phyloP scores from a whole-genome alignment of 2,113 vertebrate species.

The Lota lota region DNA sequence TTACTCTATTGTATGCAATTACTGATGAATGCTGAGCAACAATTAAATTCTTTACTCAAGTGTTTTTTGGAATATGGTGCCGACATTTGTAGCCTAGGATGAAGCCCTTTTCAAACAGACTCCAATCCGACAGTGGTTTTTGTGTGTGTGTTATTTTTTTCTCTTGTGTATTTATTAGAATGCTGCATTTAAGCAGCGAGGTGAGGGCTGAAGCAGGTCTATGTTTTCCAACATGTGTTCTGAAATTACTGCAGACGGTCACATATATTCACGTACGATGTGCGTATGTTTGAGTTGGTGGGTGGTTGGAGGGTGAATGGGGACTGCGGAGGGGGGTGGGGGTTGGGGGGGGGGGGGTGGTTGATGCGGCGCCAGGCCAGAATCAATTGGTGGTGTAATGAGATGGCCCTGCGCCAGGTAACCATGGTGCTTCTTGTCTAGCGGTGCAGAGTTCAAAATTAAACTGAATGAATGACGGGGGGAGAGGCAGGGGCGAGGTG shows the following conservation, averaged over 20 bases:
- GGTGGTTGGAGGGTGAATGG: background rate
- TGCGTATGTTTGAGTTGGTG: background rate
- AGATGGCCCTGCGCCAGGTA: slow-evolving; percentile 80
- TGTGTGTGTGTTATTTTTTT: background rate
- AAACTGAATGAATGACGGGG: slow-evolving; percentile 71
- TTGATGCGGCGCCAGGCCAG: slow-evolving; percentile 75
- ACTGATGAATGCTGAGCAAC: no score
- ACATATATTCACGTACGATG: background rate
- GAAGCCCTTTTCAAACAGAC: background rate
- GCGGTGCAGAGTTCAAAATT: slow-evolving; percentile 75
- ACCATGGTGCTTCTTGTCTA: slow-evolving; percentile 78
- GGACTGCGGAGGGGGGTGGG: slow-evolving; percentile 38
- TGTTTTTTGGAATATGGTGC: no score
- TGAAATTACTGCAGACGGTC: slow-evolving; percentile 72
- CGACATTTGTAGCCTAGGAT: background rate
- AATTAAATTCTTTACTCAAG: no score
- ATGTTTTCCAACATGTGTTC: slow-evolving; percentile 57
- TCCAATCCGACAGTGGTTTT: background rate
- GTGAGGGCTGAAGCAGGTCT: background rate
- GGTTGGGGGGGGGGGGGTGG: slow-evolving; percentile 44
- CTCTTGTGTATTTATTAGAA: slow-evolving; percentile 35
- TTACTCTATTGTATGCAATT: no score
- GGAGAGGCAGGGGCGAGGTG: slow-evolving; percentile 29
- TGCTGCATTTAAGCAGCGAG: no score
- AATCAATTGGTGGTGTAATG: slow-evolving; percentile 83